Conservation (phyloP, 1,140 invertebrate species). For the Steinernema khuongi region DNA sequence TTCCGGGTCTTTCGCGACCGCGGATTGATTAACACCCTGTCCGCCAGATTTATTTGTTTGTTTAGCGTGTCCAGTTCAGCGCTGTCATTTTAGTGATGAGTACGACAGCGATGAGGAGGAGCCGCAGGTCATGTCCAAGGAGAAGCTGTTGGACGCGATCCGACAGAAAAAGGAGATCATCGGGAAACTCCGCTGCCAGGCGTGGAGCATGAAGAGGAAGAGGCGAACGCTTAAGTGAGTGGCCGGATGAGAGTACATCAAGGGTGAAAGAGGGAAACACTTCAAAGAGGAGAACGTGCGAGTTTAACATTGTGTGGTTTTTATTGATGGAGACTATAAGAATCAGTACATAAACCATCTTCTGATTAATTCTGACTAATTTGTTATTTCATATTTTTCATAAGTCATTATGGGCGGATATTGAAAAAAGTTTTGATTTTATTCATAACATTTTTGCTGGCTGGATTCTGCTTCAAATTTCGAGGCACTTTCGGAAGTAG, state of each 20-base stretch:
- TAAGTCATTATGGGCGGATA: too few relatives aligned
- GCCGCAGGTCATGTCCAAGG: conserved; percentile 61
- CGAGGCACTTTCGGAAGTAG: too few relatives aligned
- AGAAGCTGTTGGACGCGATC: conserved; percentile 82
- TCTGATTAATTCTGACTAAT: too few relatives aligned
- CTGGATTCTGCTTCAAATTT: too few relatives aligned
- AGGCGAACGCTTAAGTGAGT: conserved; percentile 68
- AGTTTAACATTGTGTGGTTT: too few relatives aligned
- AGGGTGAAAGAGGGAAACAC: too few relatives aligned
- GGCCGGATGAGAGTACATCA: neutral
- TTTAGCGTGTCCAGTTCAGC: neutral
- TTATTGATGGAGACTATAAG: too few relatives aligned
- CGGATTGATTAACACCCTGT: neutral
- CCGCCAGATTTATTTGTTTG: conserved; percentile 19
- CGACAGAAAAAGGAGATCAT: conserved; percentile 85
- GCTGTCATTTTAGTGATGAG: conserved; percentile 26
- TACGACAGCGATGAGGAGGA: conserved; percentile 43
- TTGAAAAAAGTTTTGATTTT: too few relatives aligned
- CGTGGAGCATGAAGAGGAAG: conserved; percentile 78
- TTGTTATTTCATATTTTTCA: too few relatives aligned
- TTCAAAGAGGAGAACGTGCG: too few relatives aligned
- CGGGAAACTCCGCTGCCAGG: conserved; percentile 76
- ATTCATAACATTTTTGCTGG: too few relatives aligned
- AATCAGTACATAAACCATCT: too few relatives aligned
- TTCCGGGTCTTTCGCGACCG: neutral